These are phyloP conservation scores for Lithodes maja DNA, from an alignment of 2,888 invertebrate species.

Conservation along the genomic window DNA sequence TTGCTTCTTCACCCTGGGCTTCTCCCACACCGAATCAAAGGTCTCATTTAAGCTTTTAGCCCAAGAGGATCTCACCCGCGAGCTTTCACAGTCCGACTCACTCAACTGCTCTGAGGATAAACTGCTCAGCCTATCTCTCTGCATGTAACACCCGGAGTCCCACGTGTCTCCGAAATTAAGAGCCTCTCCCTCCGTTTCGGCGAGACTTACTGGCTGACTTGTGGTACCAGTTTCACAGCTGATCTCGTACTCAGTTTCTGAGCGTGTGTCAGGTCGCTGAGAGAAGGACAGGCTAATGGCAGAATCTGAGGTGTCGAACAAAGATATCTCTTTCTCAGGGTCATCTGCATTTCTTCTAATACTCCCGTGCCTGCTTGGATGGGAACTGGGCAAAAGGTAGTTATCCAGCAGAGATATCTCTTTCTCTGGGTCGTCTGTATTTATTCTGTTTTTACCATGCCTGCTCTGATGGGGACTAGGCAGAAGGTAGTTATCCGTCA, in stretches of 20 bases:
- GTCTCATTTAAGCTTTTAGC: constrained; percentile 43
- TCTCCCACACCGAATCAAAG: constrained; percentile 38
- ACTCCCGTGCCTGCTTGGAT: neutral
- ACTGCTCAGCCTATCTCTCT: constrained; percentile 19
- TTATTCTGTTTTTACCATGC: too few relatives aligned
- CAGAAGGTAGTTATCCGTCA: too few relatives aligned
- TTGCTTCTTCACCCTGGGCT: neutral
- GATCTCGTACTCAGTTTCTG: neutral
- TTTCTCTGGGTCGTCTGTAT: too few relatives aligned
- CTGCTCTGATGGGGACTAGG: too few relatives aligned
- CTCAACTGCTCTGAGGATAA: constrained; percentile 43
- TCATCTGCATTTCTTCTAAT: neutral
- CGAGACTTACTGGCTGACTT: constrained; percentile 26
- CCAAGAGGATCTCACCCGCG: neutral
- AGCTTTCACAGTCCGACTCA: constrained; percentile 41
- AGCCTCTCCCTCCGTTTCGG: constrained; percentile 33
- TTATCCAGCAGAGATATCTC: too few relatives aligned
- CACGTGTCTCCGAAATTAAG: constrained; percentile 53
- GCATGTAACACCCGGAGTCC: constrained; percentile 55
- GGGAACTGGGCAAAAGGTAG: too few relatives aligned
- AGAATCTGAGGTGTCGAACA: constrained; percentile 50
- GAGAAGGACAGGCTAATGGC: constrained; percentile 47
- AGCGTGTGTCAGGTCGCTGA: neutral
- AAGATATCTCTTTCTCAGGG: constrained; percentile 13
- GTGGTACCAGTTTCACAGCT: neutral